Base-by-base conservation (phyloP, 1,140 invertebrate species). In the Mizuhopecten yessoensis region DNA sequence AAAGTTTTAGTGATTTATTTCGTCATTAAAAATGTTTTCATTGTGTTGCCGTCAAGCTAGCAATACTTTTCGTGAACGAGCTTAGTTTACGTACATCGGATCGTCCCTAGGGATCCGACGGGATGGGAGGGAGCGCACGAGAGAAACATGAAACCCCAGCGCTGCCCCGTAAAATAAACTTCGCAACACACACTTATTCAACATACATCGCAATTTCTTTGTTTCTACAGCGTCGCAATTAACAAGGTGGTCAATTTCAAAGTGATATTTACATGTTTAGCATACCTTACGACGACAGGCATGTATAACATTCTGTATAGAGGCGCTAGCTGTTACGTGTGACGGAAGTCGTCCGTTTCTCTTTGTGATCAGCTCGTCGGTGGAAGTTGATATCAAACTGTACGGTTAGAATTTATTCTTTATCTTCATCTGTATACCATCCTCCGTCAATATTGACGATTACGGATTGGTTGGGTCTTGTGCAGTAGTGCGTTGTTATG, bases 181-280 rank as follows among this genome's bases (percentile, higher is more conserved):
- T 29, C n/a, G 29, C 29, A 75, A 75, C 57, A 75, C 5, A 2
- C 17, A 75, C n/a, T 7, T 11, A 75, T 75, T 3, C 57, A 75
- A 75, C 23, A 17, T 75, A 75, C 5, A 75, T 29, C 23, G 57
- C 57, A 75, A 75, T 75, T 75, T 75, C 57, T 75, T 75, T 75
- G 57, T 75, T 29, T 75, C 57, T 10, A 1, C 0, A 5, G 17
- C 23, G 57, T 7, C 9, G 57, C 5, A 75, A 75, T 75, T 75
- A n/a, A 75, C 57, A 75, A 29, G 57, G 57, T 75, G 23, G 57
- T 75, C 57, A 75, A n/a, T 75, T 75, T 75, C 57, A 75, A 75
- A 75, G 57, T 75, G 57, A 75, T 75, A 75, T n/a, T n/a, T n/a
- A 75, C 57, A 75, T 75, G 23, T n/a, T 75, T n/a, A 3, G 23